Conservation (phyloP, 2,888 invertebrate genomes). For the Pollenia angustigena region DNA sequence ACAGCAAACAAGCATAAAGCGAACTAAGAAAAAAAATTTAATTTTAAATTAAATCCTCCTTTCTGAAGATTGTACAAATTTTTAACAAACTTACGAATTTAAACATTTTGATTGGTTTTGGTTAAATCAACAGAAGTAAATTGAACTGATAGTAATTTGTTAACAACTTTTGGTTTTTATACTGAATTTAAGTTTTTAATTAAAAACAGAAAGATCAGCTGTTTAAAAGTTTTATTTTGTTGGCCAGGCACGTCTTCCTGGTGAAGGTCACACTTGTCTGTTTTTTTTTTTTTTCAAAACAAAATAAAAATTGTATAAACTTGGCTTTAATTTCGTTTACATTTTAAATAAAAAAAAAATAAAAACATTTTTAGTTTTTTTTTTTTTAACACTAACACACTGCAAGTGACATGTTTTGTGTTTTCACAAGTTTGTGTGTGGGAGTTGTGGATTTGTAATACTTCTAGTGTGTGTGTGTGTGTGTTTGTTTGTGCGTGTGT, state of each 20-base stretch:
- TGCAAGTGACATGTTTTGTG: conserved; percentile 30
- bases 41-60: neutral
- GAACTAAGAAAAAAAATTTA: conserved; percentile 62
- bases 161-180: conserved; percentile 54
- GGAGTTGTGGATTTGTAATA: neutral
- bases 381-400: neutral
- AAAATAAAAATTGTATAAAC: conserved; percentile 30
- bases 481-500: neutral
- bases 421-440: neutral
- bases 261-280: conserved; percentile 46
- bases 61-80: neutral
- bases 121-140: conserved; percentile 35
- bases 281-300: neutral
- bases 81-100: conserved; percentile 73
- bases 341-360: conserved; percentile 19
- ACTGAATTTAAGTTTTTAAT: conserved; percentile 36
- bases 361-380: conserved; percentile 4
- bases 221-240: conserved; percentile 6
- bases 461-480: neutral
- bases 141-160: conserved; percentile 60
- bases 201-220: conserved; percentile 30
- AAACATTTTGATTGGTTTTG: conserved; percentile 70
- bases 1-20: conserved; percentile 75
- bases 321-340: conserved; percentile 64
- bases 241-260: conserved; percentile 63